Percentiles rank a stretch among this genome's conserved stretches.
Evolutionary conservation across 2,888 invertebrate species (phyloP).

Genomic region (Tetranychus piercei): DNA sequence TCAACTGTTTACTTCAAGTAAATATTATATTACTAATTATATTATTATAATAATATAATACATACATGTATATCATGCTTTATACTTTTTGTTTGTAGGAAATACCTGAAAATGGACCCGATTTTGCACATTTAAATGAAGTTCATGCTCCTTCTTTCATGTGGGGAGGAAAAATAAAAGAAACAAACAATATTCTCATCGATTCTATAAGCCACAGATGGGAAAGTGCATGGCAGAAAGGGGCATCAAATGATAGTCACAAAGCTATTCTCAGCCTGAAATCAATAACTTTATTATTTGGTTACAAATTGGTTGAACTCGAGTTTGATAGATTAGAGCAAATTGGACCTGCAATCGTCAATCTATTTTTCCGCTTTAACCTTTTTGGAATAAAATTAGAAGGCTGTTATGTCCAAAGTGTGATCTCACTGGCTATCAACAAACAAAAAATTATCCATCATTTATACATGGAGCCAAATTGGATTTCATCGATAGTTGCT

Average conservation of each 20-base stretch:
- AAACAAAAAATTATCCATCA: conserved; percentile 56
- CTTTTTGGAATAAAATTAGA: conserved; percentile 30
- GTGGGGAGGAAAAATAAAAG: conserved; percentile 33
- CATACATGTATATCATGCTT: background rate
- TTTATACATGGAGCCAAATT: conserved; percentile 45
- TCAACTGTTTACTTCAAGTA: conserved; percentile 60
- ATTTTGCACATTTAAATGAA: conserved; percentile 55
- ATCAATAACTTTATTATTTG: conserved; percentile 41
- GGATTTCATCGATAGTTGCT: conserved; percentile 43
- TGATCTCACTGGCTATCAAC: conserved; percentile 57
- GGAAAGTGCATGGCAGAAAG: background rate
- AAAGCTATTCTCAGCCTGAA: conserved; percentile 43
- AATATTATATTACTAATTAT: conserved; percentile 7
- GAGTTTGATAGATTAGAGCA: conserved; percentile 44
- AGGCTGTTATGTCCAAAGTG: conserved; percentile 49
- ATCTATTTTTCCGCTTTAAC: conserved; percentile 43
- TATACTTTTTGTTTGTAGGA: conserved; percentile 50
- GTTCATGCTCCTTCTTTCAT: conserved; percentile 48
- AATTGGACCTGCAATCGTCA: conserved; percentile 58
- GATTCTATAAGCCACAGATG: background rate
- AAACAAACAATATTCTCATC: conserved; percentile 38
- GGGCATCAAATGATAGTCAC: background rate
- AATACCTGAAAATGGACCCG: conserved; percentile 75
- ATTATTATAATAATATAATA: background rate
- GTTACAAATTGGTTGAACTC: conserved; percentile 40